Conservation (phyloP, 2,113 vertebrate species). For the Anser brachyrhynchus region DNA sequence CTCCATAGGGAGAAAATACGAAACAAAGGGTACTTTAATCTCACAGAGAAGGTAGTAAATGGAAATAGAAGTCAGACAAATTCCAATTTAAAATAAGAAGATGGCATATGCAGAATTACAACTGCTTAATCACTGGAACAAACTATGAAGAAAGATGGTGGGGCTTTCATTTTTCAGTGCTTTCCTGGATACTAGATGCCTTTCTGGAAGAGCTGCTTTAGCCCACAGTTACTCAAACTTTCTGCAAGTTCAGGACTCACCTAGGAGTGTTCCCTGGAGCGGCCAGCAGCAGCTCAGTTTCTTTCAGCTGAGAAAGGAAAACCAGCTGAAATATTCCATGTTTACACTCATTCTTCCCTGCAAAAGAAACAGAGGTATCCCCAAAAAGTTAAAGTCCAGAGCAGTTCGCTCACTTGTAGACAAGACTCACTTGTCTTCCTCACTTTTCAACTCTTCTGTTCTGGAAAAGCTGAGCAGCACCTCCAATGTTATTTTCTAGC, state of each 20-base stretch:
- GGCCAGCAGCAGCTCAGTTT: neutral
- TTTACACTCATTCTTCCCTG: neutral
- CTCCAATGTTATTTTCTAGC: neutral
- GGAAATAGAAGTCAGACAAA: neutral
- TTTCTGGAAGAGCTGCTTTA: neutral
- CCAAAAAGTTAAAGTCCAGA: neutral
- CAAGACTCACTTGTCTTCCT: neutral
- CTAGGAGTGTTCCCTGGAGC: neutral
- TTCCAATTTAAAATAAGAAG: neutral
- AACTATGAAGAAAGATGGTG: neutral
- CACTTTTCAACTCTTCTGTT: neutral
- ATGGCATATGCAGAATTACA: neutral
- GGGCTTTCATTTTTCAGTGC: neutral
- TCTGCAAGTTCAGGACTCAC: neutral
- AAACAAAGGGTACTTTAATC: neutral
- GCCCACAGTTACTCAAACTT: neutral
- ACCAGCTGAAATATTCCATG: neutral
- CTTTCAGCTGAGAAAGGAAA: neutral
- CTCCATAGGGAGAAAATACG: neutral
- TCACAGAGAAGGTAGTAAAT: neutral
- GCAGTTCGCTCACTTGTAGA: neutral
- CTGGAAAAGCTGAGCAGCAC: neutral
- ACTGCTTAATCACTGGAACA: neutral
- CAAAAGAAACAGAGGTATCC: neutral
- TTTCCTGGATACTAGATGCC: neutral